Conservation (phyloP, 37 sponge, comb jelly and placozoan genomes). For the Cladorhizidae sp. region DNA sequence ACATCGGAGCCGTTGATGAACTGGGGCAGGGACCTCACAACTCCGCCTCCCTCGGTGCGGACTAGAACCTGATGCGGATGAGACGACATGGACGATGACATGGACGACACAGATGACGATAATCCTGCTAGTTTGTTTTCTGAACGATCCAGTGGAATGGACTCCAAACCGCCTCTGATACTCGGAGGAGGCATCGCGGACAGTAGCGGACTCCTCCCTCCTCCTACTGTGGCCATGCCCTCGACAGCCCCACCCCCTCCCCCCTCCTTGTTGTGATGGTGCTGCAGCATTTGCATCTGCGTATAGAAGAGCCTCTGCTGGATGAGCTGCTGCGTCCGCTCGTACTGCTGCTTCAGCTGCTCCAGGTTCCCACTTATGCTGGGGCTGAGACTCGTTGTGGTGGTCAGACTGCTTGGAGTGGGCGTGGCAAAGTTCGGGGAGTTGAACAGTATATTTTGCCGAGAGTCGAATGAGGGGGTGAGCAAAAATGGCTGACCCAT, state of each 20-base stretch:
- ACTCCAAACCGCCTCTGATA: neutral
- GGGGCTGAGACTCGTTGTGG: slow-evolving; percentile 5
- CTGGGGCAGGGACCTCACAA: neutral
- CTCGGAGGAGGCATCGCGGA: neutral
- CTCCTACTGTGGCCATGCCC: neutral
- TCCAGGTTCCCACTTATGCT: slow-evolving; percentile 35
- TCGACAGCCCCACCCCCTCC: neutral
- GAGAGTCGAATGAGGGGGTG: slow-evolving; percentile 48
- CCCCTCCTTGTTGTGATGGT: slow-evolving; percentile 13
- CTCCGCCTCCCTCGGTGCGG: neutral
- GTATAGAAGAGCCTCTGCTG: slow-evolving; percentile 47
- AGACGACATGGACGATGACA: too few species aligned
- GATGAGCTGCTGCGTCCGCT: slow-evolving; percentile 45
- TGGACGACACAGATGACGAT: neutral
- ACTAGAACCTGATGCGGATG: too few species aligned
- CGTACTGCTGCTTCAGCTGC: slow-evolving; percentile 68
- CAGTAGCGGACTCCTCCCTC: neutral
- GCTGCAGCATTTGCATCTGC: slow-evolving; percentile 18
- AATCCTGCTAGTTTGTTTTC: neutral
- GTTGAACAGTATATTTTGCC: slow-evolving; percentile 20
- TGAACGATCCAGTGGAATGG: neutral
- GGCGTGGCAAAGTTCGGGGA: slow-evolving; percentile 33
- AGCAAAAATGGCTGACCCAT: slow-evolving; percentile 80
- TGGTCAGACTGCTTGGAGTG: neutral
- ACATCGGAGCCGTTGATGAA: slow-evolving; percentile 43